A percentile compares a stretch with the other conserved stretches of the same genome.
These are phyloP conservation scores for Oriolus oriolus DNA, from an alignment of 2,113 vertebrate species.

Conservation along the genomic window DNA sequence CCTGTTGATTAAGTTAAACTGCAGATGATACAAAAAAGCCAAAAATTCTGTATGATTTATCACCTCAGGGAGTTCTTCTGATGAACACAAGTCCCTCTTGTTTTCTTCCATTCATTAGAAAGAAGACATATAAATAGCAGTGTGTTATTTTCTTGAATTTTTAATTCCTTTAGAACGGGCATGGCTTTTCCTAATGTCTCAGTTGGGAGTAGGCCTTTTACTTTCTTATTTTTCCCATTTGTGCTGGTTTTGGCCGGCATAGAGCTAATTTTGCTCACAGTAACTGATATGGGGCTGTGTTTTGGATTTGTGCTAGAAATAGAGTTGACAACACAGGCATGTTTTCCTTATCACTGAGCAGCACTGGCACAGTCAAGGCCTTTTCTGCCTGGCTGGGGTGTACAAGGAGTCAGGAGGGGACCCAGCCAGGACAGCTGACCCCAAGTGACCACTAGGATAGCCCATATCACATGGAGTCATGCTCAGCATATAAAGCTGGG, in stretches of 20 bases:
- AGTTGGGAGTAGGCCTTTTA: not conserved
- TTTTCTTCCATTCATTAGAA: not conserved
- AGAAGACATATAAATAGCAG: not conserved
- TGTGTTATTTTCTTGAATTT: not conserved
- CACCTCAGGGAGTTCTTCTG: not conserved
- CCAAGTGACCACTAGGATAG: not conserved
- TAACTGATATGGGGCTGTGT: not conserved
- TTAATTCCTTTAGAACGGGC: not conserved
- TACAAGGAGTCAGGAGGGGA: not conserved
- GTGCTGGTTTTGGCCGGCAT: not conserved
- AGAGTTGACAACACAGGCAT: not conserved
- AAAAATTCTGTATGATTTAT: conserved; percentile 9
- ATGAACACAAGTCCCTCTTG: not conserved
- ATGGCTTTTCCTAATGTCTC: not conserved
- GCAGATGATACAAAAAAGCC: not conserved
- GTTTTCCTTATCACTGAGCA: not conserved
- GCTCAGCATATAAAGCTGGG: not conserved
- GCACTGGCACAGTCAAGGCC: accelerated
- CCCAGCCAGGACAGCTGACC: not conserved
- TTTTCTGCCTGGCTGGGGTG: not conserved
- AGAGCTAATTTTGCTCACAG: not conserved
- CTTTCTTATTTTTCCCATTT: not conserved
- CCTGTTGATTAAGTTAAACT: not conserved
- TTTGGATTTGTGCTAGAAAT: not conserved
- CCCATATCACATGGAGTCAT: too few relatives aligned